These are phyloP conservation scores for Pholis gunnellus DNA, from an alignment of 2,113 vertebrate species.

Conservation along the genomic window DNA sequence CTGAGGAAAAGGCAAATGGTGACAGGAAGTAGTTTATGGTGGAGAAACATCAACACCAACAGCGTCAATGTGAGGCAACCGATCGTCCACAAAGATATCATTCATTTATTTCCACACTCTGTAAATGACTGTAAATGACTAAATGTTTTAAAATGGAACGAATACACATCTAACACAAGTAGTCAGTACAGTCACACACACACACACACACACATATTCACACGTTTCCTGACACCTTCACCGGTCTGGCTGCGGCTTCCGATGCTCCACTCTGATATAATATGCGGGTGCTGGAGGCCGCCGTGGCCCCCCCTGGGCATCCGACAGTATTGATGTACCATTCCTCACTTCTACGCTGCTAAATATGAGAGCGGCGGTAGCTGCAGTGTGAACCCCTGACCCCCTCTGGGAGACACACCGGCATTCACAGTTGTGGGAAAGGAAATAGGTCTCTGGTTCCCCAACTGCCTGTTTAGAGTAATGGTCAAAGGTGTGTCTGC, in stretches of 20 bases:
- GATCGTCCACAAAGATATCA: not conserved
- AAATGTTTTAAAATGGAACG: constrained; percentile 12
- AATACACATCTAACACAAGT: not conserved
- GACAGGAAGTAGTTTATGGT: not conserved
- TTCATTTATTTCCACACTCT: not conserved
- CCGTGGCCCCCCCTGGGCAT: constrained; percentile 34
- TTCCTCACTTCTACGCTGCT: constrained; percentile 71
- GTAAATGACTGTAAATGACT: not conserved
- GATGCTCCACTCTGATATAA: constrained; percentile 41
- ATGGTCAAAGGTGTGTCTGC: constrained; percentile 74
- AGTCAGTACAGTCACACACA: not conserved
- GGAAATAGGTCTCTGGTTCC: constrained; percentile 68
- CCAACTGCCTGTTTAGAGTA: constrained; percentile 75
- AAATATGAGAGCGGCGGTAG: constrained; percentile 68
- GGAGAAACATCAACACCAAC: not conserved
- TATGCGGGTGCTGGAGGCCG: constrained; percentile 58
- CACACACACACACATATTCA: not conserved
- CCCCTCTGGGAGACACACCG: constrained; percentile 67
- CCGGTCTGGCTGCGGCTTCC: not conserved
- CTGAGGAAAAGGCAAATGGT: not conserved
- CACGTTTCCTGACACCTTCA: constrained; percentile 34
- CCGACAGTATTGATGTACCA: constrained; percentile 70
- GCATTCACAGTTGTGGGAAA: constrained; percentile 66
- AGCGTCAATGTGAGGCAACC: not conserved
- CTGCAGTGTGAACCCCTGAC: constrained; percentile 73